Percentiles rank a stretch among this genome's conserved stretches.
phyloP scores from a whole-genome alignment of 2,888 invertebrate genomes.

The Zeuzera pyrina region DNA sequence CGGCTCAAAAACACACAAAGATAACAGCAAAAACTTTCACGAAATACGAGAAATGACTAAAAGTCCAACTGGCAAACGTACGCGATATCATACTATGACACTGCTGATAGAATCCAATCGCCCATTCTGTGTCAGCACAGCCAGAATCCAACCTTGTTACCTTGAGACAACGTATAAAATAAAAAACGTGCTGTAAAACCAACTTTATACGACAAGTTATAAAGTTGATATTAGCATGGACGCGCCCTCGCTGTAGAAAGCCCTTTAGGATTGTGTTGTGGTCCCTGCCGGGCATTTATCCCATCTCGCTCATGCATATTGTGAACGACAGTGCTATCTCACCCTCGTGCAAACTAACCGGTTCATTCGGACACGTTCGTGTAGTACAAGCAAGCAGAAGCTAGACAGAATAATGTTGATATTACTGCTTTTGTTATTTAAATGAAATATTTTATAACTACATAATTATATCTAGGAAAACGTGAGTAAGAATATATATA shows the following conservation, averaged over 20 bases:
- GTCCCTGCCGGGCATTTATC: constrained; percentile 32
- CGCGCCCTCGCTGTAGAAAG: constrained; percentile 4
- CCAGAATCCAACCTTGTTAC: neutral
- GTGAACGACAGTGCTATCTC: constrained; percentile 18
- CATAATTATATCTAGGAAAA: too few relatives aligned
- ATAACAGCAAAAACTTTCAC: constrained; percentile 9
- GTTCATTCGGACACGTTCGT: constrained; percentile 38
- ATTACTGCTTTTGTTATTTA: too few relatives aligned
- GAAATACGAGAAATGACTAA: constrained; percentile 17
- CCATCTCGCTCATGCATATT: constrained; percentile 27
- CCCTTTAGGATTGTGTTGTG: constrained; percentile 35
- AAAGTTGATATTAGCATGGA: neutral
- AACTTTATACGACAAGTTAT: neutral
- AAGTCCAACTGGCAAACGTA: constrained; percentile 16
- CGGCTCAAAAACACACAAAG: neutral
- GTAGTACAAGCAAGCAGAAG: constrained; percentile 24
- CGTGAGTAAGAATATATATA: too few relatives aligned
- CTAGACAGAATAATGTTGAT: constrained; percentile 30
- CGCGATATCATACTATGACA: constrained; percentile 22
- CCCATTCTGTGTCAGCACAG: constrained; percentile 36
- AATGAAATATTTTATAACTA: too few relatives aligned
- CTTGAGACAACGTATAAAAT: too few relatives aligned
- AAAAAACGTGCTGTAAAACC: too few relatives aligned
- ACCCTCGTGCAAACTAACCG: constrained; percentile 36
- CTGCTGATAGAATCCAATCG: constrained; percentile 46